Evolutionary conservation across 1,140 invertebrate species (phyloP).

Genomic region (Caenorhabditis brenneri): DNA sequence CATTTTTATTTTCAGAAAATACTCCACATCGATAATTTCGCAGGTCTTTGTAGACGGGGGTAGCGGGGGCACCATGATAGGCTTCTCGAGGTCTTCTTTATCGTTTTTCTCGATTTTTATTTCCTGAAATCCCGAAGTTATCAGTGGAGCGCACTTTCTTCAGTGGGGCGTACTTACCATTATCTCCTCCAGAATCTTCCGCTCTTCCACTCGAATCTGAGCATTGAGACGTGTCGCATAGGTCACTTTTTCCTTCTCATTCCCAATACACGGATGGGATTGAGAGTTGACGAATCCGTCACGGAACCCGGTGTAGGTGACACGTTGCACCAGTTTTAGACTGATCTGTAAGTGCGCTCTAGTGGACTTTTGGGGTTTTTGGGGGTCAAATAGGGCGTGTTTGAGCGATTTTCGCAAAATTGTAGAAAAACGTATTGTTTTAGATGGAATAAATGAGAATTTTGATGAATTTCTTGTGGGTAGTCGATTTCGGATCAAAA

Average conservation of each 20-base stretch:
- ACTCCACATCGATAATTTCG: not conserved
- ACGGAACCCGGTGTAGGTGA: constrained; percentile 7
- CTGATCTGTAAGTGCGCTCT: not conserved
- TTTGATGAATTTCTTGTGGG: too few relatives aligned
- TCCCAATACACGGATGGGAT: not conserved
- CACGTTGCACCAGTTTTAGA: not conserved
- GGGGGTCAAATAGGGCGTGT: too few relatives aligned
- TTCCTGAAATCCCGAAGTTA: not conserved
- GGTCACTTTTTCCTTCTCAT: constrained; percentile 16
- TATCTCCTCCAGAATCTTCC: not conserved
- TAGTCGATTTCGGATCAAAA: too few relatives aligned
- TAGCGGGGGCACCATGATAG: not conserved
- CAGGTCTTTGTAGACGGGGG: constrained; percentile 22
- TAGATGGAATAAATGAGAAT: too few relatives aligned
- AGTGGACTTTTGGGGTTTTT: too few relatives aligned
- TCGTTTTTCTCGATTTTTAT: constrained; percentile 3
- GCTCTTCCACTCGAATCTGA: not conserved
- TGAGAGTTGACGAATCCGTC: constrained; percentile 17
- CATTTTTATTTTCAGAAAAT: constrained; percentile 23
- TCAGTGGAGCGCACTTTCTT: not conserved
- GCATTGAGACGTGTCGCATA: constrained; percentile 20
- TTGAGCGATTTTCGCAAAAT: too few relatives aligned
- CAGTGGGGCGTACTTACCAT: not conserved
- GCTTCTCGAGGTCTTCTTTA: not conserved
- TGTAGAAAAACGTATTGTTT: too few relatives aligned